phyloP scores from a whole-genome alignment of 2,797 vertebrate genomes.

The Pelobates cultripes region DNA sequence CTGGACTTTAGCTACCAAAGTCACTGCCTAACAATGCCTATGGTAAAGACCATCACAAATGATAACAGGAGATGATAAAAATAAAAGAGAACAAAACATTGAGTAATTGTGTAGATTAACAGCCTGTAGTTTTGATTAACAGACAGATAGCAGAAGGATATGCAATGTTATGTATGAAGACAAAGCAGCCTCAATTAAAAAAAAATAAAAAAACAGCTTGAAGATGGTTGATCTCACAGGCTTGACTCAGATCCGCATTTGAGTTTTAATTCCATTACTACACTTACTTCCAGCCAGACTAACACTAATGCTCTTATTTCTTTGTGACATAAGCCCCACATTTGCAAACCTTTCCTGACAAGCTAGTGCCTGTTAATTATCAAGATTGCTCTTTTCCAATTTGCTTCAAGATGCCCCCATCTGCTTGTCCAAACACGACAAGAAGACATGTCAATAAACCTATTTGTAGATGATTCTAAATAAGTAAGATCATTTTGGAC shows the following conservation, averaged over 20 bases:
- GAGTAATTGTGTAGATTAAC: too few species aligned
- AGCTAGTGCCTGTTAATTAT: slow-evolving; percentile 34
- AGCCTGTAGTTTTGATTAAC: too few species aligned
- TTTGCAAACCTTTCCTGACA: slow-evolving; percentile 26
- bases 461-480: background rate
- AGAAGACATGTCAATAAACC: slow-evolving; percentile 12
- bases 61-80: too few species aligned
- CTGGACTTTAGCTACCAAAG: too few species aligned
- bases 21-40: too few species aligned
- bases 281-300: background rate
- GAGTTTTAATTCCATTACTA: slow-evolving; percentile 36
- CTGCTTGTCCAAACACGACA: background rate
- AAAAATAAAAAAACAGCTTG: background rate
- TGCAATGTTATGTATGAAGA: too few species aligned
- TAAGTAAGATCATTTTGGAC: background rate
- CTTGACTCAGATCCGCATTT: slow-evolving; percentile 5
- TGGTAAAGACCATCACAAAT: too few species aligned
- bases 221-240: slow-evolving; percentile 24
- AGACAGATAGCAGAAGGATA: too few species aligned
- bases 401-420: slow-evolving; percentile 15
- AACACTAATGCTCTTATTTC: slow-evolving; percentile 22
- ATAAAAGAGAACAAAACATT: too few species aligned
- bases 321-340: slow-evolving; percentile 36
- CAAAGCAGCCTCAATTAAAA: too few species aligned
- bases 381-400: slow-evolving; percentile 35